Base-by-base conservation (phyloP, 2,113 vertebrate species). In the Clarias gariepinus region DNA sequence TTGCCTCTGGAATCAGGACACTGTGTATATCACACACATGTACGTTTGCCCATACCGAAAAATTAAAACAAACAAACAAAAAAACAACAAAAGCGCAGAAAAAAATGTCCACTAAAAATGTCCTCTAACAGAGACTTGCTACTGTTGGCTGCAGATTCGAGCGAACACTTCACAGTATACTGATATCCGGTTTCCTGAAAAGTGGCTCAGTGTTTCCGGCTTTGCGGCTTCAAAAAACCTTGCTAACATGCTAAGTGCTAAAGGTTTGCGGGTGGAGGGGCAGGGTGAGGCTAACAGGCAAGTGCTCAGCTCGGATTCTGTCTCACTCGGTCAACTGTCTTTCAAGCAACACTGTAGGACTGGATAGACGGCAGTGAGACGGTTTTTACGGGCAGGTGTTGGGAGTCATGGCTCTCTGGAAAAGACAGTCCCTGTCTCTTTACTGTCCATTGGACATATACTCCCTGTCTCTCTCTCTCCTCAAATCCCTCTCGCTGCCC, bases 341-440 rank as follows among this genome's bases (percentile, higher is more conserved):
- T 81, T 52, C 9, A 28, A 58, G 18, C 87, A 87, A 74, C 89
- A 80, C 92, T 90, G 89, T 86, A 90, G 63, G 66, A 58, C 90
- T 88, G 36, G 4, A 12, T 8, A 36, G 92, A 93, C 91, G 93
- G 91, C 86, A 91, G 92, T 90, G 91, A 91, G 93, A 92, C 91
- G 91, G 91, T 90, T 91, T 91, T 69, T 13, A 47, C 64, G 90
- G 92, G 91, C 88, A 80, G 86, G 91, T 88, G 53, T 68, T 81
- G 88, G 89, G 85, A 3, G 88, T 91, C 88, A 83, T 13, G 69
- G 80, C 53, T 79, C 82, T 81, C 86, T 16, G 88, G 88, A 88
- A 92, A 33, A 58, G 55, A 33, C 30, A 10, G 30, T 58, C 28
- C 36, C 57, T 19, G 57, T 36, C 30, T n/a, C 69, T 41, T 61